Conservation (phyloP, 2,113 vertebrate species). For the Hepsetus odoe region DNA sequence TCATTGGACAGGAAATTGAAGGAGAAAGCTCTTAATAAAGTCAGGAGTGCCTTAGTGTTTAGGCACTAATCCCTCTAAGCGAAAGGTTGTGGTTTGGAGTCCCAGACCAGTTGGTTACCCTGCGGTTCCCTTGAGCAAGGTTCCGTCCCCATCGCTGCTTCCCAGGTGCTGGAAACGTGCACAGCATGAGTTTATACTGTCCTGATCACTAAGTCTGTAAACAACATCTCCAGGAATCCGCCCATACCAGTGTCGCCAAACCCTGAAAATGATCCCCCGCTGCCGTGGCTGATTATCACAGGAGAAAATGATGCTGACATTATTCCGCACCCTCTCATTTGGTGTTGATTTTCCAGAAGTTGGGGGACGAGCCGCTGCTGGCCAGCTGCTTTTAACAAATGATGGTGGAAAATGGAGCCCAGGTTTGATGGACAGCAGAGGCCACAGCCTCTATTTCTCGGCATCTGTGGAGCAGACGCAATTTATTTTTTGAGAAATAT, state of each 20-base stretch:
- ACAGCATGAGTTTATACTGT: too few species aligned
- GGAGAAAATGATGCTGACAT: slow-evolving; percentile 15
- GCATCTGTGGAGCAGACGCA: slow-evolving; percentile 56
- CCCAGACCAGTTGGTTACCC: too few species aligned
- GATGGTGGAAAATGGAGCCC: slow-evolving; percentile 63
- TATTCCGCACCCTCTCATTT: slow-evolving; percentile 36
- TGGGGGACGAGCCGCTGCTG: slow-evolving; percentile 17
- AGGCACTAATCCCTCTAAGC: too few species aligned
- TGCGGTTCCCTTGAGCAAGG: too few species aligned
- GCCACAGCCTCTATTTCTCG: slow-evolving; percentile 66
- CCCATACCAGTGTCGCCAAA: slow-evolving; percentile 15
- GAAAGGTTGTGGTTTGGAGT: too few species aligned
- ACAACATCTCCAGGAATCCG: background rate
- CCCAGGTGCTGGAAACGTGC: too few species aligned
- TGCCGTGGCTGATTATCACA: background rate
- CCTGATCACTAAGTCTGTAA: background rate
- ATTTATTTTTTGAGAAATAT: slow-evolving; percentile 33
- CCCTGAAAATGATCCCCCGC: slow-evolving; percentile 32
- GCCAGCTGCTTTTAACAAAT: slow-evolving; percentile 45
- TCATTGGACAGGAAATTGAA: too few species aligned
- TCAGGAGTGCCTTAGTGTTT: too few species aligned
- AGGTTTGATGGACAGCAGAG: slow-evolving; percentile 68
- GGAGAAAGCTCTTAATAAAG: too few species aligned
- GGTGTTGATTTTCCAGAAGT: slow-evolving; percentile 18
- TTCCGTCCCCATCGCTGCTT: too few species aligned